Conservation (phyloP, 1,140 invertebrate genomes). For the Cydia fagiglandana region DNA sequence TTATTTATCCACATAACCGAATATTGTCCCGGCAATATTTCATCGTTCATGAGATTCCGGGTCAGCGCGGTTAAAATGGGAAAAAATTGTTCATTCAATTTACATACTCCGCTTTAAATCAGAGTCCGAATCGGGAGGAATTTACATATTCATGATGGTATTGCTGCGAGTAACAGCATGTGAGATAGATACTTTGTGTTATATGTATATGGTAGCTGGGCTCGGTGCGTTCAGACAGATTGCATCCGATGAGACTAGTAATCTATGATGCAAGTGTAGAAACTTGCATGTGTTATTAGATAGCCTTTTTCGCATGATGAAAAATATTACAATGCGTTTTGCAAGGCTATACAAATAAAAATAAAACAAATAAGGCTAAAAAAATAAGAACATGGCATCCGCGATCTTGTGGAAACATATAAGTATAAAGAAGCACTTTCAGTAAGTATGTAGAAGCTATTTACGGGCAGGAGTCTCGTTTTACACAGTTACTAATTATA, state of each 20-base stretch:
- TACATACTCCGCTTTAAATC: slow-evolving; percentile 23
- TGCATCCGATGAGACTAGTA: neutral
- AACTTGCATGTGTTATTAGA: too few relatives aligned
- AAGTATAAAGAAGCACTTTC: too few relatives aligned
- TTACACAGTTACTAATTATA: neutral
- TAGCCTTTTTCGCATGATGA: too few relatives aligned
- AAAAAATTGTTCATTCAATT: slow-evolving; percentile 27
- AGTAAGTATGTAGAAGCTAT: neutral
- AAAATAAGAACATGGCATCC: too few relatives aligned
- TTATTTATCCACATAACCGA: neutral
- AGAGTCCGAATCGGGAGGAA: slow-evolving; percentile 10
- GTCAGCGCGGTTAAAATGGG: neutral
- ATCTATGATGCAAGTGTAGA: neutral
- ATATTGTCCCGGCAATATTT: neutral
- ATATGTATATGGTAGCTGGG: neutral
- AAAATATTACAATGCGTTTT: too few relatives aligned
- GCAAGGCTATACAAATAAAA: too few relatives aligned
- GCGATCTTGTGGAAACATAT: too few relatives aligned
- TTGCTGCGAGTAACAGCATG: neutral
- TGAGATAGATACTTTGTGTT: neutral
- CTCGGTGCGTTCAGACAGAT: neutral
- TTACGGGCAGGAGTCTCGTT: neutral
- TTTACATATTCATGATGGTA: slow-evolving; percentile 10
- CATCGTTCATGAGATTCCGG: neutral
- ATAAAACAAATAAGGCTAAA: too few relatives aligned